These are phyloP conservation scores for Spea hammondii DNA, from an alignment of 2,797 vertebrate species.

Conservation along the genomic window DNA sequence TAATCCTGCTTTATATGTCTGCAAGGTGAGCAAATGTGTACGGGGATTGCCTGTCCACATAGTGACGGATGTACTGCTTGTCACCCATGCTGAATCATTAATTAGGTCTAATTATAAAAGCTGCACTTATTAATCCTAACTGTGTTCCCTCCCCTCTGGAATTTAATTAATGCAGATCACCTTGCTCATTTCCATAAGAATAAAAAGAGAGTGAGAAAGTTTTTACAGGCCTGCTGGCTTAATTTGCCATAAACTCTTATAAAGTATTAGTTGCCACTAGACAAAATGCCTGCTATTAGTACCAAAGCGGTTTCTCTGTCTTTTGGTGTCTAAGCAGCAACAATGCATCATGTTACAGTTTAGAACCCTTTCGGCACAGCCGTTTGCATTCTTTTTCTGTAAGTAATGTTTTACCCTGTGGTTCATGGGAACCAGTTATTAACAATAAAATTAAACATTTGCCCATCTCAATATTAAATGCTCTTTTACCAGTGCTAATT, in stretches of 20 bases:
- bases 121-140: constrained; percentile 52
- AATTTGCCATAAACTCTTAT: constrained; percentile 14
- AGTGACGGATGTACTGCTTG: constrained; percentile 36
- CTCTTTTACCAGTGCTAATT: constrained; percentile 29
- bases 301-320: too few species aligned
- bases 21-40: constrained; percentile 13
- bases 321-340: constrained; percentile 2
- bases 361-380: too few species aligned
- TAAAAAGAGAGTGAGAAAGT: constrained; percentile 47
- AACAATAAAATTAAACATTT: constrained; percentile 18
- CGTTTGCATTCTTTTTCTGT: too few species aligned
- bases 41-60: constrained; percentile 42
- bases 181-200: constrained; percentile 50
- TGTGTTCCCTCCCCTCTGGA: constrained; percentile 42
- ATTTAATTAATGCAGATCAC: constrained; percentile 49
- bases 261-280: constrained; percentile 13
- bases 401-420: too few species aligned
- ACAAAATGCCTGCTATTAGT: neutral
- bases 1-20: constrained; percentile 22
- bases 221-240: constrained; percentile 34
- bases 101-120: constrained; percentile 53
- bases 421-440: constrained; percentile 17
- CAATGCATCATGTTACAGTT: neutral
- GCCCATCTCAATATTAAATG: constrained; percentile 19
- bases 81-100: constrained; percentile 45